These are phyloP conservation scores for Tenthredo notha DNA, from an alignment of 2,888 invertebrate species.

Conservation along the genomic window DNA sequence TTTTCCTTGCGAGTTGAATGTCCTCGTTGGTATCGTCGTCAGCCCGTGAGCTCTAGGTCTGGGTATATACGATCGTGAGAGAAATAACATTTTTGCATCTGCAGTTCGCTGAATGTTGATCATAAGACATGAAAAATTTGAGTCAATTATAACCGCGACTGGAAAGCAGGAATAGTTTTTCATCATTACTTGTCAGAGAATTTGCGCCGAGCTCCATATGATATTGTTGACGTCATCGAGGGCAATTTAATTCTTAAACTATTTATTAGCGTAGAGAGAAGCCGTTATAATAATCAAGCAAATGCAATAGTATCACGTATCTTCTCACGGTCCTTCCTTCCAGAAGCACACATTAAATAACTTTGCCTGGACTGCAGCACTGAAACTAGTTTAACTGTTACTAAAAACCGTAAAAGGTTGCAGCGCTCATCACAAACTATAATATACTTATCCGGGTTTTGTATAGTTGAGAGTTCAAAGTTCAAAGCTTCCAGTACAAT, in stretches of 20 bases:
- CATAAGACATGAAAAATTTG: not conserved
- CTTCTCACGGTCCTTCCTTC: conserved; percentile 13
- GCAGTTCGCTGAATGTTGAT: not conserved
- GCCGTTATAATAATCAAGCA: not conserved
- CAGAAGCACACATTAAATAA: not conserved
- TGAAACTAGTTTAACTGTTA: conserved; percentile 5
- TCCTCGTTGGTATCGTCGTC: not conserved
- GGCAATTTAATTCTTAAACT: conserved; percentile 1
- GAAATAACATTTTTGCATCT: not conserved
- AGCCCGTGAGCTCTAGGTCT: too few species aligned
- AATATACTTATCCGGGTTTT: not conserved
- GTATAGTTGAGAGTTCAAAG: conserved; percentile 24
- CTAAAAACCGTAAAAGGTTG: conserved; percentile 9
- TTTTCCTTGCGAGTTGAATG: conserved; percentile 40
- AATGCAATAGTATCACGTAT: not conserved
- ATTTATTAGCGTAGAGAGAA: not conserved
- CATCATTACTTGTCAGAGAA: not conserved
- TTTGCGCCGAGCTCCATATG: not conserved
- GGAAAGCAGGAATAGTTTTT: not conserved
- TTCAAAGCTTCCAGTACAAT: conserved; percentile 8
- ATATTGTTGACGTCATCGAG: conserved; percentile 6
- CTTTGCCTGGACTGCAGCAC: not conserved
- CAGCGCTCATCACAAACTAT: not conserved
- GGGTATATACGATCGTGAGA: conserved; percentile 12
- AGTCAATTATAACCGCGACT: not conserved